Evolutionary conservation across 2,888 invertebrate genomes (phyloP).

Genomic region (Trichopoda pennipes): DNA sequence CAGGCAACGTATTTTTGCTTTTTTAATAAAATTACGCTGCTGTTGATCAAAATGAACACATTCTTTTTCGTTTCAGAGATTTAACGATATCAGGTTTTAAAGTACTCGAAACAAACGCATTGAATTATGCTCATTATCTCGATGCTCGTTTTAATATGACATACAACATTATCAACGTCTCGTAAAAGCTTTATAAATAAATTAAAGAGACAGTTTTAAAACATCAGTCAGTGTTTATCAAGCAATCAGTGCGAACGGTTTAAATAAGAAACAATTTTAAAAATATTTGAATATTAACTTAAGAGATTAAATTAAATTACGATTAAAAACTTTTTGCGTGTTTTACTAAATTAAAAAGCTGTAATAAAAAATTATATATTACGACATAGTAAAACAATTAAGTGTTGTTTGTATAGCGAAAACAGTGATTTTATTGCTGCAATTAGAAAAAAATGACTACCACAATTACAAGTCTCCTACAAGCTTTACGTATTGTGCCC

Average conservation of each 20-base stretch:
- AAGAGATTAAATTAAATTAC: neutral
- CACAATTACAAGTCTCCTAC: conserved; percentile 74
- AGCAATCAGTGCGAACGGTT: conserved; percentile 14
- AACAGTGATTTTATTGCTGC: neutral
- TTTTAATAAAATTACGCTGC: no score
- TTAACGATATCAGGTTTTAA: neutral
- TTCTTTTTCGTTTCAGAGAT: conserved; percentile 18
- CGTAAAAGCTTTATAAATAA: conserved; percentile 50
- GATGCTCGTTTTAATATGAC: conserved; percentile 18
- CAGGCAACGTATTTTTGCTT: no score
- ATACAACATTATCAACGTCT: neutral
- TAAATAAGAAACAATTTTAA: neutral
- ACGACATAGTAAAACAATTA: neutral
- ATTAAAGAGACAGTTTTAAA: conserved; percentile 15
- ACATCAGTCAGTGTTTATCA: conserved; percentile 34
- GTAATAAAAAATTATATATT: neutral
- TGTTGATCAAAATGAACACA: no score
- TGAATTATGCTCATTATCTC: conserved; percentile 3
- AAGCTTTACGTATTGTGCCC: conserved; percentile 73
- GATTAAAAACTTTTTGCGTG: neutral
- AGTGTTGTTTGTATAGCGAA: conserved; percentile 5
- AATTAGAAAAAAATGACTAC: conserved; percentile 73
- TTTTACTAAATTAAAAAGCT: conserved; percentile 21
- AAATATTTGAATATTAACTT: neutral
- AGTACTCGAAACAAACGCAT: neutral